phyloP scores from a whole-genome alignment of 2,888 invertebrate genomes.

The Acanthosoma haemorrhoidale region DNA sequence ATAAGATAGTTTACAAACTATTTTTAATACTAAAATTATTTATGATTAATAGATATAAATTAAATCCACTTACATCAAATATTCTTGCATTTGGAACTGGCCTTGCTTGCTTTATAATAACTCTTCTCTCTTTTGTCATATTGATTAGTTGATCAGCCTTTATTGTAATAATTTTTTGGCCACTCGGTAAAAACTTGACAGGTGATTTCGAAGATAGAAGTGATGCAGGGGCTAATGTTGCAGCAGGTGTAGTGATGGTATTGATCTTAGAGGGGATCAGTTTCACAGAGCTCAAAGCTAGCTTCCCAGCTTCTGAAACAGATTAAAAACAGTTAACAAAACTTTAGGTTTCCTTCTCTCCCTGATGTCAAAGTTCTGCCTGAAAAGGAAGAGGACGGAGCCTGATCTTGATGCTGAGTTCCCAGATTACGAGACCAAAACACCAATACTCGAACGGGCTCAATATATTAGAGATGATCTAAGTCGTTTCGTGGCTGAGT shows the following conservation, averaged over 20 bases:
- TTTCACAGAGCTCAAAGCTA: constrained; percentile 52
- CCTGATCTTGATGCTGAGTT: too few species aligned
- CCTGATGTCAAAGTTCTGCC: too few species aligned
- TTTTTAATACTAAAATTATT: neutral
- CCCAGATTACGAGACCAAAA: too few species aligned
- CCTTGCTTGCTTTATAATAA: constrained; percentile 40
- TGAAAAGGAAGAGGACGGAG: too few species aligned
- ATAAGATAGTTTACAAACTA: too few species aligned
- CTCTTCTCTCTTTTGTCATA: constrained; percentile 45
- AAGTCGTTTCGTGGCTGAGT: too few species aligned
- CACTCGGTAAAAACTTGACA: neutral
- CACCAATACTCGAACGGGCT: too few species aligned
- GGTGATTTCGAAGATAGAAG: neutral
- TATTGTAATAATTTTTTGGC: constrained; percentile 41
- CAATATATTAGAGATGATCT: too few species aligned
- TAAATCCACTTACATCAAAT: constrained; percentile 41
- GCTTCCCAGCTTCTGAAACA: constrained; percentile 64
- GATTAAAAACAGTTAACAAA: constrained; percentile 21
- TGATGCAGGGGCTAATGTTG: constrained; percentile 24
- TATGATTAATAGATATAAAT: neutral
- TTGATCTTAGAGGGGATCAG: neutral
- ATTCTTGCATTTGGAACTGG: constrained; percentile 22
- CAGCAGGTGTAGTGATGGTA: neutral
- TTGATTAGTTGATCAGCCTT: constrained; percentile 52
- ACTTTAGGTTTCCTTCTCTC: too few species aligned